Evolutionary conservation across 1,140 invertebrate species (phyloP), one percentile per base, ranked within the genome.

Genomic region (Battus philenor): DNA sequence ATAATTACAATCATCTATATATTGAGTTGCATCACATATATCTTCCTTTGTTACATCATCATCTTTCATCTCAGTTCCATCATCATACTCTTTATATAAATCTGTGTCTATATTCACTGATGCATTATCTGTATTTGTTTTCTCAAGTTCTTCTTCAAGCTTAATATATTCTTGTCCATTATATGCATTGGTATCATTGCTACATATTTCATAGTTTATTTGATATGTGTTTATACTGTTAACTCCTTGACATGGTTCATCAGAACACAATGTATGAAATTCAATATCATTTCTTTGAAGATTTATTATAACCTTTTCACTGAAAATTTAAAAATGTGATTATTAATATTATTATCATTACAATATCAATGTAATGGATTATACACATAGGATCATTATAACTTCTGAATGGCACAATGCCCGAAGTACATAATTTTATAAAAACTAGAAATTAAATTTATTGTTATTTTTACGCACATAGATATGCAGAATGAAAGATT

Each of bases 231-330:
- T 26, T 1, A 15, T 17, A n/a, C 8, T 31, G 6, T 44, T 8
- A 2, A 39, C 47, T 10, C 50, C 31, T n/a, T 61, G 27, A 30
- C 76, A 83, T 6, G 27, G 24, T 7, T 75, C 62, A 9, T 80
- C 70, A 1, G 59, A 27, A 17, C 76, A 79, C 15, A 75, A 4
- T n/a, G 67, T 65, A 16, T 64, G 36, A 3, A 60, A 41, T 47
- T 77, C 65, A 43, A 68, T 44, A 12, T 73, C 54, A 20, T 44
- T 79, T 41, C 47, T 59, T 59, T 79, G 66, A 4, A 80, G 46
- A 36, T 75, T 74, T 8, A 76, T 33, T 9, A 74, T 64, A 0
- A 63, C 68, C 48, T 70, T 72, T 50, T 77, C 72, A 50, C 76
- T 80, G 62, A 41, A 76, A 77, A 47, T n/a, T n/a, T n/a, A n/a